Evolutionary conservation across 2,113 vertebrate genomes (phyloP), one percentile per base, ranked within the genome.

Genomic region (Chauna torquata): DNA sequence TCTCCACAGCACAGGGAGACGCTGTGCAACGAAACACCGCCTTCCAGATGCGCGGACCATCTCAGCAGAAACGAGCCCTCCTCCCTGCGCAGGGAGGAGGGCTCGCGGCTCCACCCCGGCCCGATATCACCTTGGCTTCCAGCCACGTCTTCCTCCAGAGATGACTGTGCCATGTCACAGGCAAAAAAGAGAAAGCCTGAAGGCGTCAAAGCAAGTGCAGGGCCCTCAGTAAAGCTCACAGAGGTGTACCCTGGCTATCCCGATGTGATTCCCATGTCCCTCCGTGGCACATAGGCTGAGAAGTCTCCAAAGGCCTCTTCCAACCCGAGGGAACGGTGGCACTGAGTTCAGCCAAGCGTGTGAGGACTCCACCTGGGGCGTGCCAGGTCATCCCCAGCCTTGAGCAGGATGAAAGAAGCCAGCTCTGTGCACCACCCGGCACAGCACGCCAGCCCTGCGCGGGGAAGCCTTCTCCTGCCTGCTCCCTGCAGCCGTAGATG

Each of bases 231-330:
- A 20, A 25, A 4, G 40, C 19, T 49, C 32, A 8, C 0, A 1
- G 50, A 25, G 57, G 76, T 7, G 3, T 16, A 40, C 36, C 42
- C 42, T 8, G 15, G 36, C 68, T 61, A 19, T 70, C n/a, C 44
- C 44, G 16, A 2, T 0, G 1, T 66, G 68, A 90, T 18, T 76
- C 68, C 38, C 4, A 0, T 2, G 12, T 23, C 47, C 54, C 55
- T 49, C 17, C 1, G 0, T 9, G 34, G 23, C 44, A 17, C 65
- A 45, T 11, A 24, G 45, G 28, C 45, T 79, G 64, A 55, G 40
- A n/a, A 25, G 32, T 42, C 54, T 58, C 72, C 54, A 42, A 25
- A 86, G 44, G 22, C 57, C 72, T 61, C 61, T 86, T 82, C 32
- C 50, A 61, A 34, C 20, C 28, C 50, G n/a, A 64, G 38, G 34